These are phyloP conservation scores for Drosophila chauvacae DNA, from an alignment of 1,140 invertebrate species.

Conservation along the genomic window DNA sequence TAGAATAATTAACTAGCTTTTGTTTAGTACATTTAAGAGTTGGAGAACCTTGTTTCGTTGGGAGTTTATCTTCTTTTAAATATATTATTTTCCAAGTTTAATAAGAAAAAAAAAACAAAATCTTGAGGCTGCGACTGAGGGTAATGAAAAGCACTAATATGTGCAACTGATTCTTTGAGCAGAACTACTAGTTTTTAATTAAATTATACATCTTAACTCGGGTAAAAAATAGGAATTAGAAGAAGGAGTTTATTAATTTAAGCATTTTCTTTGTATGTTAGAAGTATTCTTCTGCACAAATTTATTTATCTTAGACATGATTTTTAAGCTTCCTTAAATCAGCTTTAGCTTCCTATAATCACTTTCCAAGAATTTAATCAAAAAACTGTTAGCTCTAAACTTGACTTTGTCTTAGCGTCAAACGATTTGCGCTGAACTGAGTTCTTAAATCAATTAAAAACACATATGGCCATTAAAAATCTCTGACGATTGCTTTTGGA, in stretches of 20 bases:
- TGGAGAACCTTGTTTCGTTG: not conserved
- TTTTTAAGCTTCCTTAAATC: not conserved
- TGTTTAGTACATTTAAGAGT: not conserved
- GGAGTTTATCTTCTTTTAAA: not conserved
- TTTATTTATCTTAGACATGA: too few relatives aligned
- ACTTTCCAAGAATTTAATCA: not conserved
- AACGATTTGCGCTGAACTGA: not conserved
- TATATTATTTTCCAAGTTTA: not conserved
- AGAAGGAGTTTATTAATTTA: too few relatives aligned
- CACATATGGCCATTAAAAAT: not conserved
- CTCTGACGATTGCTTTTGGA: not conserved
- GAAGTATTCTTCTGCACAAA: too few relatives aligned
- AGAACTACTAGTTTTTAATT: not conserved
- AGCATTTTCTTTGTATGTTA: too few relatives aligned
- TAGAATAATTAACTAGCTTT: constrained; percentile 1
- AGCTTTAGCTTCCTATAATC: not conserved
- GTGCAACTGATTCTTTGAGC: not conserved
- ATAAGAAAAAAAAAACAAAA: not conserved
- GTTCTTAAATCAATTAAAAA: constrained; percentile 16
- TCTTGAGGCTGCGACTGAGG: not conserved
- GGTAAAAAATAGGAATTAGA: too few relatives aligned
- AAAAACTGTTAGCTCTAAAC: not conserved
- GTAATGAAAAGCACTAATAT: not conserved
- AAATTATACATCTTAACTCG: not conserved
- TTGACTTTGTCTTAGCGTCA: not conserved